These are phyloP conservation scores for Rhipidura dahli DNA, from an alignment of 2,113 vertebrate species.

Conservation along the genomic window DNA sequence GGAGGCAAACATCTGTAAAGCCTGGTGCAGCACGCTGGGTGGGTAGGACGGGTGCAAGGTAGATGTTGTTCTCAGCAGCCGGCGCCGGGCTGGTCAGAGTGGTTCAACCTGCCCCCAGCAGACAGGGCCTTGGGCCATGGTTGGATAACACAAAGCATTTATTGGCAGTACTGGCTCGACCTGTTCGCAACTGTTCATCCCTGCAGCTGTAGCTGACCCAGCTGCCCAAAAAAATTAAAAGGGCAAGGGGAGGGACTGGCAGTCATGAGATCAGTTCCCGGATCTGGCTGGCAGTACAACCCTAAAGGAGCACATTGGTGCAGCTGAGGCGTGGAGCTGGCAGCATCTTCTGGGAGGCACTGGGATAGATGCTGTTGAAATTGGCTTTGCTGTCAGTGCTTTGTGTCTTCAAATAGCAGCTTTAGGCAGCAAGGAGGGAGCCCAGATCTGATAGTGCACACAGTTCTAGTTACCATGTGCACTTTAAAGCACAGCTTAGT, in stretches of 20 bases:
- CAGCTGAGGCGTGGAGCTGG: conserved; percentile 20
- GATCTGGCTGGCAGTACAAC: not conserved
- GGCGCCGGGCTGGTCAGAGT: conserved; percentile 5
- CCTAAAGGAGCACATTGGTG: not conserved
- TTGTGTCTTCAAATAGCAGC: not conserved
- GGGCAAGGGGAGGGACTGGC: not conserved
- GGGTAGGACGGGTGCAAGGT: not conserved
- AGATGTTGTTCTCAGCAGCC: not conserved
- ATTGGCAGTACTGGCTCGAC: not conserved
- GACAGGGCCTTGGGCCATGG: conserved; percentile 51
- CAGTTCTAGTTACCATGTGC: not conserved
- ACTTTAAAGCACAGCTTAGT: not conserved
- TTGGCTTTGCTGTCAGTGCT: not conserved
- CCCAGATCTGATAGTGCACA: not conserved
- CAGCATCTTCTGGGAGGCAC: not conserved
- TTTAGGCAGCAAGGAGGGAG: not conserved
- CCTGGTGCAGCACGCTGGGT: not conserved
- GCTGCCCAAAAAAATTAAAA: conserved; percentile 7
- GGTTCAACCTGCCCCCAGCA: conserved; percentile 20
- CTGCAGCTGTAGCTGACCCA: conserved; percentile 35
- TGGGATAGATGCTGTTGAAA: not conserved
- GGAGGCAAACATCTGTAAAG: not conserved
- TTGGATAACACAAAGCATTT: conserved; percentile 32
- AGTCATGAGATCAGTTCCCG: not conserved
- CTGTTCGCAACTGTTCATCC: conserved; percentile 51